Percentiles rank a stretch among this genome's conserved stretches.
Evolutionary conservation across 1,140 invertebrate species (phyloP).

Genomic region (Micrasema minimum): DNA sequence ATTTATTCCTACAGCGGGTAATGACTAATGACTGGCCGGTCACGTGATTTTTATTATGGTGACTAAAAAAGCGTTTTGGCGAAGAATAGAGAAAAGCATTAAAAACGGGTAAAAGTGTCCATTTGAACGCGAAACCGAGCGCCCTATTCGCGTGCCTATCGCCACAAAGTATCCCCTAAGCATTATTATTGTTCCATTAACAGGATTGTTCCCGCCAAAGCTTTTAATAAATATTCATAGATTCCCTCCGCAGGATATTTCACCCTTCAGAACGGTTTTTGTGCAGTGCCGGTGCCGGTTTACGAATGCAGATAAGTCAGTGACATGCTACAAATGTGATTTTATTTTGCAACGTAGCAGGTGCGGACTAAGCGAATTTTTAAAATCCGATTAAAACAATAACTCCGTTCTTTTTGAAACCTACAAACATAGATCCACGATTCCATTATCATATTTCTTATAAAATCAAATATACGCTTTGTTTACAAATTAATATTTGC

Average conservation of each 20-base stretch:
- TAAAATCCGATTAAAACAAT: no score
- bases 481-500: no score
- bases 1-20: neutral
- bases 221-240: constrained; percentile 50
- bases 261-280: constrained; percentile 21
- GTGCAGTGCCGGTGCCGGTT: neutral
- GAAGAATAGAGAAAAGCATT: no score
- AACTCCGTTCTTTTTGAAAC: no score
- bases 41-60: constrained; percentile 12
- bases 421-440: no score
- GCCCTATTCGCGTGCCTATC: constrained; percentile 15
- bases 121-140: neutral
- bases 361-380: neutral
- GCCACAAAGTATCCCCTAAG: constrained; percentile 29
- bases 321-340: constrained; percentile 33
- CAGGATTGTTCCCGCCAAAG: constrained; percentile 40
- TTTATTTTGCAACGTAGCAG: constrained; percentile 19
- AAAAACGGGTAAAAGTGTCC: neutral
- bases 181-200: constrained; percentile 45
- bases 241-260: constrained; percentile 43
- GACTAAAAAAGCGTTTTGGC: neutral
- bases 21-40: constrained; percentile 6
- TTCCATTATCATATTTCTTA: no score
- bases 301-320: constrained; percentile 22
- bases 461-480: no score